A percentile compares a stretch with the other conserved stretches of the same genome.
phyloP scores from a whole-genome alignment of 2,113 vertebrate species.

The Plecturocebus donacophilus region DNA sequence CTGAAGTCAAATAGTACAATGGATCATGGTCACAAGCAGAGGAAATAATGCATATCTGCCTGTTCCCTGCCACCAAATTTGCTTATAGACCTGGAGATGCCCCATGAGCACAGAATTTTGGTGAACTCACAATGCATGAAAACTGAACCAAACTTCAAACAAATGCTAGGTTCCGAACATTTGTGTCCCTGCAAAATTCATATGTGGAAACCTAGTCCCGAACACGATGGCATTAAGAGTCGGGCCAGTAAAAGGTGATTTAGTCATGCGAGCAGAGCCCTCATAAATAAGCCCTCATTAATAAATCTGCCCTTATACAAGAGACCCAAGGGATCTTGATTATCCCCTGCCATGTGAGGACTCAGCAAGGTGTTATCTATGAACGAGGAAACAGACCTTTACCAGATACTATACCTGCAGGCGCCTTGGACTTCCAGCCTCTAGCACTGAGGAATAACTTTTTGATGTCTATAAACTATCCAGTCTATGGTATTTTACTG shows the following conservation, averaged over 20 bases:
- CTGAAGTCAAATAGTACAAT: not conserved
- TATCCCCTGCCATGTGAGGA: not conserved
- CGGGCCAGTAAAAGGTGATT: not conserved
- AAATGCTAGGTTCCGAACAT: not conserved
- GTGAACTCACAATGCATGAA: not conserved
- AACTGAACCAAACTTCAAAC: not conserved
- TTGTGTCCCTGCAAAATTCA: not conserved
- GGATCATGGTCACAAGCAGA: not conserved
- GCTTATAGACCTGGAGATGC: not conserved
- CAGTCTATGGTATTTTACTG: not conserved
- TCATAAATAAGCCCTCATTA: not conserved
- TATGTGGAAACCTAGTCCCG: not conserved
- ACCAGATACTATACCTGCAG: not conserved
- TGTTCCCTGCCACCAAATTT: not conserved
- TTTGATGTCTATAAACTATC: not conserved
- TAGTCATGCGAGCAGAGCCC: not conserved
- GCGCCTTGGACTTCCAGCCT: not conserved
- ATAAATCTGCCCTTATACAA: not conserved
- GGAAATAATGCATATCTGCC: not conserved
- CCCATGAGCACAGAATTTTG: not conserved
- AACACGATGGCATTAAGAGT: not conserved
- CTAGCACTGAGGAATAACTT: not conserved
- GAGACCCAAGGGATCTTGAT: not conserved
- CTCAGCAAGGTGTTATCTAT: not conserved
- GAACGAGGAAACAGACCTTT: not conserved